These are phyloP conservation scores for Pristionchus entomophagus DNA, from an alignment of 2,888 invertebrate species.

Conservation along the genomic window DNA sequence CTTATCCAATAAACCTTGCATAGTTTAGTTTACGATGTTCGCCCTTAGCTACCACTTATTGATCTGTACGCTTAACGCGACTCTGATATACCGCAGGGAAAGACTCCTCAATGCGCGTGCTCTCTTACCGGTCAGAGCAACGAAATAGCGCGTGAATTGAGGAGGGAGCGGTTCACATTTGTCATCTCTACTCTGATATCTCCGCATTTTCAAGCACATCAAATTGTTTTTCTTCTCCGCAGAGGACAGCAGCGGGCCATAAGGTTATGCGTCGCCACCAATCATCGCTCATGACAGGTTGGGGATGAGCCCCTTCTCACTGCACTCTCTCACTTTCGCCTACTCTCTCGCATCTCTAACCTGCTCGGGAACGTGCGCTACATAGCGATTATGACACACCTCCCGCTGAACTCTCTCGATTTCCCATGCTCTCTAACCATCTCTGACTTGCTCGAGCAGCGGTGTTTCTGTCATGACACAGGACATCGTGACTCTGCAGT, in stretches of 20 bases:
- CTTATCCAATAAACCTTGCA: too few species aligned
- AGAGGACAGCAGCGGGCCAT: not conserved
- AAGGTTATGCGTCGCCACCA: not conserved
- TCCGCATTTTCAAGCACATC: not conserved
- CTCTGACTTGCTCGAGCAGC: too few species aligned
- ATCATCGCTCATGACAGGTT: slow-evolving; percentile 29
- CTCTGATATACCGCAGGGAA: too few species aligned
- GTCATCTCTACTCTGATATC: not conserved
- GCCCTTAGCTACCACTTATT: too few species aligned
- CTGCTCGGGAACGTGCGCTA: not conserved
- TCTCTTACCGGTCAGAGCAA: too few species aligned
- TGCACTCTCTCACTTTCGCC: not conserved
- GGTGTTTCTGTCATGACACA: not conserved
- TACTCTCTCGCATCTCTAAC: not conserved
- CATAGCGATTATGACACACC: too few species aligned
- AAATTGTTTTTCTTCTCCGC: not conserved
- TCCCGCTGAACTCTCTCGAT: not conserved
- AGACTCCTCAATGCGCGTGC: too few species aligned
- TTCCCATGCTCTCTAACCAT: not conserved
- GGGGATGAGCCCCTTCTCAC: too few species aligned
- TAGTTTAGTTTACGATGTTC: too few species aligned
- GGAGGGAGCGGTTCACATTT: not conserved
- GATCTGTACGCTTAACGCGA: too few species aligned
- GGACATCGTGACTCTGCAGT: not conserved
- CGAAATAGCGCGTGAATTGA: too few species aligned